A percentile compares a stretch with the other conserved stretches of the same genome.
Evolutionary conservation across 2,888 invertebrate genomes (phyloP).

Genomic region (Dolomedes plantarius): DNA sequence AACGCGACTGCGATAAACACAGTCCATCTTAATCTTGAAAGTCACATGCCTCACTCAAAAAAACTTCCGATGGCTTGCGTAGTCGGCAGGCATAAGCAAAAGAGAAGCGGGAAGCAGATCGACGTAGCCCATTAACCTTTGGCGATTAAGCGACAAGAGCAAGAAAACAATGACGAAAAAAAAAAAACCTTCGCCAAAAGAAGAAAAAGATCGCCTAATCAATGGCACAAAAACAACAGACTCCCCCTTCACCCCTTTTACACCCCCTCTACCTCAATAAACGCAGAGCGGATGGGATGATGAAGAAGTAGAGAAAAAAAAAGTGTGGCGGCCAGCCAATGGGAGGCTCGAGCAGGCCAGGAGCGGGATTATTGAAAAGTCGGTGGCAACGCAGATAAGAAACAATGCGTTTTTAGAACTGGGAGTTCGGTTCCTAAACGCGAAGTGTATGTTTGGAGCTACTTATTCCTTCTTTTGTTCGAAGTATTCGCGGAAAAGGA

Average conservation of each 20-base stretch:
- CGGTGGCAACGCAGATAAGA: slow-evolving; percentile 68
- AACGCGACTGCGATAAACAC: neutral
- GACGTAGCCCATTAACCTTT: slow-evolving; percentile 69
- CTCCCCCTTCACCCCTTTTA: slow-evolving; percentile 28
- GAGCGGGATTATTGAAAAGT: slow-evolving; percentile 70
- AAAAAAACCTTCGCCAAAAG: slow-evolving; percentile 24
- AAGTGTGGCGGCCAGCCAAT: slow-evolving; percentile 48
- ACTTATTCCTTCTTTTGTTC: slow-evolving; percentile 27
- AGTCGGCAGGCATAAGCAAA: slow-evolving; percentile 19
- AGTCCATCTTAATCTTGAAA: neutral
- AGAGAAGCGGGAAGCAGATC: slow-evolving; percentile 31
- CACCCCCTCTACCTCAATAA: slow-evolving; percentile 52
- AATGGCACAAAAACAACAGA: slow-evolving; percentile 70
- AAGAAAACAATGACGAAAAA: slow-evolving; percentile 44
- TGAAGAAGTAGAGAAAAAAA: slow-evolving; percentile 40
- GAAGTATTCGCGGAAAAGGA: slow-evolving; percentile 15
- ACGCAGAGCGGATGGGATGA: slow-evolving; percentile 61
- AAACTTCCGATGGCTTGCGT: slow-evolving; percentile 8
- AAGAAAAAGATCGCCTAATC: slow-evolving; percentile 66
- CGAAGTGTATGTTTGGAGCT: slow-evolving; percentile 26
- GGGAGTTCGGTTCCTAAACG: slow-evolving; percentile 34
- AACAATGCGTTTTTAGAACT: slow-evolving; percentile 66
- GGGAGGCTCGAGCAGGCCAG: slow-evolving; percentile 35
- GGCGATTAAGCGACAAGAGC: slow-evolving; percentile 71
- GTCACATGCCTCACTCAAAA: neutral